Percentiles rank a stretch among this genome's conserved stretches.
These are phyloP conservation scores for Muntiacus reevesi DNA, from an alignment of 2,113 vertebrate species.

Conservation along the genomic window DNA sequence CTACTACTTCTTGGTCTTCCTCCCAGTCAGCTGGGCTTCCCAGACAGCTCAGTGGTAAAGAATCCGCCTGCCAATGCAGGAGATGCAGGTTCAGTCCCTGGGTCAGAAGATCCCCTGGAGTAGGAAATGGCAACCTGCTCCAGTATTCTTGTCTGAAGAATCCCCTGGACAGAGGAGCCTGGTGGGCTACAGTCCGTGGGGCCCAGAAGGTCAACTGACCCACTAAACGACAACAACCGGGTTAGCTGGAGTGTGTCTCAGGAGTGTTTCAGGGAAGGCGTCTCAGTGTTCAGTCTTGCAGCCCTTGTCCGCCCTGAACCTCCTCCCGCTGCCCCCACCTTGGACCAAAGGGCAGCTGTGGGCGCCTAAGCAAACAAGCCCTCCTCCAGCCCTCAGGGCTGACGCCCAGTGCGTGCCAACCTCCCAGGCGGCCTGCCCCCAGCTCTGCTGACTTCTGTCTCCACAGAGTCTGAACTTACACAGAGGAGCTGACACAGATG, in stretches of 20 bases:
- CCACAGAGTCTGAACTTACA: not conserved
- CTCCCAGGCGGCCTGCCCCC: not conserved
- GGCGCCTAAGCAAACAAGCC: not conserved
- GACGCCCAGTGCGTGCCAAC: not conserved
- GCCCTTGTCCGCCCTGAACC: not conserved
- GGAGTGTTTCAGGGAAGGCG: not conserved
- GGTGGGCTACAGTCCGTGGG: not conserved
- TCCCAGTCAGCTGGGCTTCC: not conserved
- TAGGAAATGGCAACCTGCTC: not conserved
- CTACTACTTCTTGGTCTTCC: not conserved
- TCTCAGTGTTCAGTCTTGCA: not conserved
- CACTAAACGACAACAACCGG: rapidly evolving
- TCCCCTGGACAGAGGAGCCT: not conserved
- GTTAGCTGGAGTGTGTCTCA: not conserved
- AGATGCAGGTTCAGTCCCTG: not conserved
- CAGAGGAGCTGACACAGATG: not conserved
- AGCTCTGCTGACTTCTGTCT: not conserved
- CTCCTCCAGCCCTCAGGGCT: not conserved
- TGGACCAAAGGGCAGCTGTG: not conserved
- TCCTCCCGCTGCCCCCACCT: not conserved
- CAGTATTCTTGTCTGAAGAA: not conserved
- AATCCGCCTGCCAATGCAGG: not conserved
- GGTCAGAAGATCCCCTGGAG: not conserved
- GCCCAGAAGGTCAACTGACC: not conserved
- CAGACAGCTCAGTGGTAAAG: not conserved